A percentile compares a stretch with the other conserved stretches of the same genome.
These are phyloP conservation scores for Drosophila austrosaltans DNA, from an alignment of 2,888 invertebrate genomes.

Conservation along the genomic window DNA sequence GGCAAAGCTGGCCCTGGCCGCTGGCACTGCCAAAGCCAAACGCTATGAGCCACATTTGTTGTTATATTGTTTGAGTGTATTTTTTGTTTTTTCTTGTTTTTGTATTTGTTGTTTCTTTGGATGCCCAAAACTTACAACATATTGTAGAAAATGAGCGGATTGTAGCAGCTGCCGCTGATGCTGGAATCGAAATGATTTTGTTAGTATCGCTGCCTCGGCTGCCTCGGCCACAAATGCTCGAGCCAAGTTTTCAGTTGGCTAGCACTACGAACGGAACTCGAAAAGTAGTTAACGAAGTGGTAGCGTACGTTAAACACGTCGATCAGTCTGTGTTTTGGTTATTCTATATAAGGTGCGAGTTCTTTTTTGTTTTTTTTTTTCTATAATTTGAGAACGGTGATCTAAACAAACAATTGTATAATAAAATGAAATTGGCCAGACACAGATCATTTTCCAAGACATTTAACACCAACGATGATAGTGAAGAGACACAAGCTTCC, in stretches of 20 bases:
- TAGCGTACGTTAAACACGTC: slow-evolving; percentile 61
- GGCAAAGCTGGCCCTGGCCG: slow-evolving; percentile 20
- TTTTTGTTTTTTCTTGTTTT: too few relatives aligned
- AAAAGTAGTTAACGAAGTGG: slow-evolving; percentile 58
- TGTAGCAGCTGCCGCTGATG: slow-evolving; percentile 30
- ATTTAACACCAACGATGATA: slow-evolving; percentile 17
- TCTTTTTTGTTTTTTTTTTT: neutral
- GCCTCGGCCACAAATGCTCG: slow-evolving; percentile 43
- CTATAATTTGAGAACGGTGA: slow-evolving; percentile 8
- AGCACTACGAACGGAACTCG: slow-evolving; percentile 33
- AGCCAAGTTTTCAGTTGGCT: slow-evolving; percentile 31
- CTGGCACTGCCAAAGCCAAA: slow-evolving; percentile 24
- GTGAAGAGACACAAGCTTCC: slow-evolving; percentile 52
- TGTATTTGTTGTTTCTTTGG: slow-evolving; percentile 8
- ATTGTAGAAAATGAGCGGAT: slow-evolving; percentile 6
- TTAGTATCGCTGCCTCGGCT: slow-evolving; percentile 18
- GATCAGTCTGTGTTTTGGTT: neutral
- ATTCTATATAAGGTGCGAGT: neutral
- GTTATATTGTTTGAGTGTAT: neutral
- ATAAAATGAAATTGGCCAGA: slow-evolving; percentile 21
- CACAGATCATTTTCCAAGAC: slow-evolving; percentile 8
- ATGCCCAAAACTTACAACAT: slow-evolving; percentile 37
- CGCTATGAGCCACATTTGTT: slow-evolving; percentile 38
- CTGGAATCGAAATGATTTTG: slow-evolving; percentile 42
- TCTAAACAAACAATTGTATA: slow-evolving; percentile 11